Base-by-base conservation (phyloP, 1,140 invertebrate genomes). In the Eumeta japonica region DNA sequence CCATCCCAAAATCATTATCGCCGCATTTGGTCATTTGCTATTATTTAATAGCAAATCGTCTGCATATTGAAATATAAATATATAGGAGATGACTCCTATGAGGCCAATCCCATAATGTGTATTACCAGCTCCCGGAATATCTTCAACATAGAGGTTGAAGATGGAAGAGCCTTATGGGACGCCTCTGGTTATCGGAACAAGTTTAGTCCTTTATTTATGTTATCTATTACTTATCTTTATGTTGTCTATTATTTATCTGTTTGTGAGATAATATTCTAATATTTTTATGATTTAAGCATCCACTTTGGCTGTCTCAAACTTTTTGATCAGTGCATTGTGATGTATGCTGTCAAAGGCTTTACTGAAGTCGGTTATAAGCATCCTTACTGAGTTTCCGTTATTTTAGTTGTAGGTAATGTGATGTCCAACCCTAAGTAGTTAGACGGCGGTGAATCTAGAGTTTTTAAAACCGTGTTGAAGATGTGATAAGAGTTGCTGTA, bases 261-360 rank as follows among this genome's bases (percentile, higher is more conserved):
- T 12, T 2, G 4, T 33, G 9, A 34, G 28, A 28, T 40, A 40
- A 14, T 32, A 31, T 20, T 39, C 37, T 2, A 39, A 31, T 10
- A 31, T 3, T 15, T 39, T 39, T 3, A 40, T 29, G 11, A 32
- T 31, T 11, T 40, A 34, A 17, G 27, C 34, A 2, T 5, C 15
- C 3, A 40, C 28, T 10, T 34, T 17, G 2, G 18, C 20, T 11
- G 2, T 12, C 11, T 18, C 4, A 16, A 41, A 33, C 14, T 41
- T 41, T 7, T 19, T 24, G 14, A 16, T 34, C 13, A 41, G 19
- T 14, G 20, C 36, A 19, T 20, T 16, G 17, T 41, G 39, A 12
- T 41, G 28, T 16, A 35, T 41, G 14, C 31, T 35, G 16, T 41
- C 39, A 29, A 41, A 41, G 2, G 39, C 39, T 14, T 41, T 41